Conservation (phyloP, 2,888 invertebrate species). For the Luffia ferchaultella region DNA sequence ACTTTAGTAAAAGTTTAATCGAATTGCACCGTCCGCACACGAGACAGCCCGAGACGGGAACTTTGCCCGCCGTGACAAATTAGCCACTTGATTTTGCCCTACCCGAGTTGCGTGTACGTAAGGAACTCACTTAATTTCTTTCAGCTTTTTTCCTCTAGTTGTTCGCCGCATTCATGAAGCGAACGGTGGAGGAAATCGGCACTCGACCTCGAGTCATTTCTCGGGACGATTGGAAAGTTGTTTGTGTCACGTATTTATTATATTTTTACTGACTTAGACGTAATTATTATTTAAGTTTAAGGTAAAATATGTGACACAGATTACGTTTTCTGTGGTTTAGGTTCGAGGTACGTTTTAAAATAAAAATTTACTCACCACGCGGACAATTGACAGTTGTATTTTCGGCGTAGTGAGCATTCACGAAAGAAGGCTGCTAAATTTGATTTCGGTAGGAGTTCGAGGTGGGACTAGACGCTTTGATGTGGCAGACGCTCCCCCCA, state of each 20-base stretch:
- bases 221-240: too few relatives aligned
- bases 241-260: too few relatives aligned
- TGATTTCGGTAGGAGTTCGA: constrained; percentile 47
- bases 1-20: constrained; percentile 44
- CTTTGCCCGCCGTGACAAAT: constrained; percentile 54
- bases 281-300: too few relatives aligned
- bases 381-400: background rate
- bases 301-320: too few relatives aligned
- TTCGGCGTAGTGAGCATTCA: constrained; percentile 7
- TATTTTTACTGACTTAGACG: too few relatives aligned
- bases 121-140: constrained; percentile 38
- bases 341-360: background rate
- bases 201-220: background rate
- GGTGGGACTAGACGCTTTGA: constrained; percentile 49
- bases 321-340: background rate
- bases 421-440: constrained; percentile 58
- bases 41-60: constrained; percentile 28
- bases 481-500: constrained; percentile 34
- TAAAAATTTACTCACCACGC: background rate
- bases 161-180: background rate
- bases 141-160: constrained; percentile 21
- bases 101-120: constrained; percentile 36
- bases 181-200: background rate
- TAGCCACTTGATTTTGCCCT: constrained; percentile 48
- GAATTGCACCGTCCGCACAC: constrained; percentile 50